Evolutionary conservation across 1,140 invertebrate species (phyloP), one percentile per base, ranked within the genome.

Genomic region (Ceratina japonica): DNA sequence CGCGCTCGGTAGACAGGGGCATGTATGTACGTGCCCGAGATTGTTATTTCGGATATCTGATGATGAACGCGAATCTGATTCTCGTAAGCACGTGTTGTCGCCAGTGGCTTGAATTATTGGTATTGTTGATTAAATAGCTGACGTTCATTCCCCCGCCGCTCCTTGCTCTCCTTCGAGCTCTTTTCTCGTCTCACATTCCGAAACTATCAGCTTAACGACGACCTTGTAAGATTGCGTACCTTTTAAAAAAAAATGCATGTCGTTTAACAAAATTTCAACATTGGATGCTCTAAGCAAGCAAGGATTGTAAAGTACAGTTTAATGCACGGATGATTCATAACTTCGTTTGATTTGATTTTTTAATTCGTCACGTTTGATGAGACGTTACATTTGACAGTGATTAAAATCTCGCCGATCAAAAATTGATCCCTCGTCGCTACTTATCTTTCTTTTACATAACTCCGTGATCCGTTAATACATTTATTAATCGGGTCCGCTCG

Each of bases 21-120:
- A 66, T 58, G 80, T 63, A 78, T 78, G 75, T 72, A 78, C 79
- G 82, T 71, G 65, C 71, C 75, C 65, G 83, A 84, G 82, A 85
- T 84, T 85, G 82, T 84, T 84, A 85, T 85, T 85, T 84, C 79
- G 83, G 82, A 80, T 80, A 84, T 79, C 73, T 83, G 79, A 84
- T 84, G 82, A 84, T 75, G 83, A 84, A 84, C 82, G 82, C 64
- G 83, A 84, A 84, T 84, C 82, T 83, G 82, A 84, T 84, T 84
- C 81, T 79, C 83, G 69, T 68, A 49, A 75, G 58, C 70, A 75
- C 78, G 78, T 73, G 78, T 84, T 75, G 82, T 83, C 73, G 73
- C 75, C 71, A 31, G 71, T 31, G 70, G 62, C 51, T 85, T 79
- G 54, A 59, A 81, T 79, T 72, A 81, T 73, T 74, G 70, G 70